Evolutionary conservation across 1,140 invertebrate species (phyloP).

Genomic region (Drosophila elegans): DNA sequence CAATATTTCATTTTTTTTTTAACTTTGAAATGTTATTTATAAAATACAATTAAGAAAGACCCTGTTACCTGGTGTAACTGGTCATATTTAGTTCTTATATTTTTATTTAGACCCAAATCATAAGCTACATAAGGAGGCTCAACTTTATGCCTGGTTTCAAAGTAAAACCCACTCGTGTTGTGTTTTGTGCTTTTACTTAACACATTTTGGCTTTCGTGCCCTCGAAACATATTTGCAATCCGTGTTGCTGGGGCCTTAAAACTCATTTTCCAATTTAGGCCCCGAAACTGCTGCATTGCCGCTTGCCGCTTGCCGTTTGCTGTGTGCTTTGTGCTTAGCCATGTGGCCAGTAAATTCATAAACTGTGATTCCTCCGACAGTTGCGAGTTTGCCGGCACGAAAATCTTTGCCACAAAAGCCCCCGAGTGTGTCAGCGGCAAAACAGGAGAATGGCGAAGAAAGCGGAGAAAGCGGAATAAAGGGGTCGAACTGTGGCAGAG

Average conservation of each 20-base stretch:
- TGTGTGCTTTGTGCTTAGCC: conserved; percentile 51
- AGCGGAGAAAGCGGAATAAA: conserved; percentile 8
- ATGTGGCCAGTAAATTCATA: conserved; percentile 77
- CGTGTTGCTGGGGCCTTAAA: conserved; percentile 23
- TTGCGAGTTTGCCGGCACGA: conserved; percentile 34
- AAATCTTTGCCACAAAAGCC: conserved; percentile 60
- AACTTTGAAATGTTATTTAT: neutral
- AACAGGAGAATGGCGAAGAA: conserved; percentile 16
- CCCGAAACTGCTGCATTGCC: conserved; percentile 23
- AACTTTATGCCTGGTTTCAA: neutral
- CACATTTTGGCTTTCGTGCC: conserved; percentile 11
- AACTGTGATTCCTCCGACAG: conserved; percentile 67
- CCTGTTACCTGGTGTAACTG: too few relatives aligned
- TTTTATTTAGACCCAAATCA: too few relatives aligned
- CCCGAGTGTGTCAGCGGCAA: conserved; percentile 42
- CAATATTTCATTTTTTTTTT: neutral
- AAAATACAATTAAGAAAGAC: too few relatives aligned
- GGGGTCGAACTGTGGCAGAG: conserved; percentile 12
- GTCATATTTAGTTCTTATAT: too few relatives aligned
- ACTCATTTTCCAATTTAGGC: conserved; percentile 54
- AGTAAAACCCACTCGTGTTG: neutral
- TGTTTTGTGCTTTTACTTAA: neutral
- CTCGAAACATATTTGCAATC: conserved; percentile 2
- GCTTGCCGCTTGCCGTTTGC: conserved; percentile 4
- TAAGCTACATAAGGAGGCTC: neutral